Conservation (phyloP, 2,797 vertebrate species). For the Alosa sapidissima region DNA sequence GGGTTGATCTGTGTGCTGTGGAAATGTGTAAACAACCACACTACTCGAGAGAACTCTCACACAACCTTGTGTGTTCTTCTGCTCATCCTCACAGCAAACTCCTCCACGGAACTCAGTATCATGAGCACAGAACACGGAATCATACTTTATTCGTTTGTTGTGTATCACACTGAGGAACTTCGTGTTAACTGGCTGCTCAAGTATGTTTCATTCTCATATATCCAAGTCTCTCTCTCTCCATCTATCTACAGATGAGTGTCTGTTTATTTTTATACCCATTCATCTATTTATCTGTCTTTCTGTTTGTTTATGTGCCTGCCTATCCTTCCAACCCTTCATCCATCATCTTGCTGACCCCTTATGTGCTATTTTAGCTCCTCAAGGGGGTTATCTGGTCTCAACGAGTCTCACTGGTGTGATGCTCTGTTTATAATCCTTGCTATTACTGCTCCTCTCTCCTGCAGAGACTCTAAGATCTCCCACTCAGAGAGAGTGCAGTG, state of each 20-base stretch:
- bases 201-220: constrained; percentile 68
- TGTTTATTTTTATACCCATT: background rate
- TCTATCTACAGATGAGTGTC: background rate
- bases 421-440: constrained; percentile 10
- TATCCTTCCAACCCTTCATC: background rate
- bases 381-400: background rate
- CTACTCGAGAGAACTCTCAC: background rate
- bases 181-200: constrained; percentile 89
- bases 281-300: background rate
- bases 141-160: constrained; percentile 85
- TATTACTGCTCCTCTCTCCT: constrained; percentile 45
- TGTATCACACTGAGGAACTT: constrained; percentile 86
- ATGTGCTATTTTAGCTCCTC: background rate
- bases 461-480: constrained; percentile 84
- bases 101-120: constrained; percentile 85
- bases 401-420: constrained; percentile 13
- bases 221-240: background rate
- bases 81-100: constrained; percentile 76
- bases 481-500: constrained; percentile 88
- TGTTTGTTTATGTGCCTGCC: background rate
- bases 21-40: background rate
- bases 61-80: background rate
- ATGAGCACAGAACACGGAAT: constrained; percentile 92
- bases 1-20: background rate
- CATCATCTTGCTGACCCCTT: background rate